Percentiles rank a stretch among this genome's conserved stretches.
Evolutionary conservation across 2,888 invertebrate species (phyloP).

Genomic region (Macaria liturata): DNA sequence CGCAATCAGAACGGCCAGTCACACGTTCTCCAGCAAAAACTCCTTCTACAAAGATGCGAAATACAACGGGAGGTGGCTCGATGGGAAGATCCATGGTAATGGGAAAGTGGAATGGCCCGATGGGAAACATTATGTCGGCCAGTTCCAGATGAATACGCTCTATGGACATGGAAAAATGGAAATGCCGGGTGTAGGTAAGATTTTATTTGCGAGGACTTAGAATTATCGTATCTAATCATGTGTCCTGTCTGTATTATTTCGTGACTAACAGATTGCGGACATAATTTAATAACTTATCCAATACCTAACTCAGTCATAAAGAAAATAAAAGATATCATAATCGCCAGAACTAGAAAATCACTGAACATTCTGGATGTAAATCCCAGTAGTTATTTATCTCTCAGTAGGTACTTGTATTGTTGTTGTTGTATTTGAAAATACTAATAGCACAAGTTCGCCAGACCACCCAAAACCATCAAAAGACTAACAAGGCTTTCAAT

Average conservation of each 20-base stretch:
- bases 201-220: conserved; percentile 13
- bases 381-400: too few relatives aligned
- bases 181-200: conserved; percentile 83
- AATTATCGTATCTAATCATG: too few relatives aligned
- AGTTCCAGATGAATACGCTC: conserved; percentile 89
- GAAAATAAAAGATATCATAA: too few relatives aligned
- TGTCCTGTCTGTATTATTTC: neutral
- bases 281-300: too few relatives aligned
- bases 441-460: too few relatives aligned
- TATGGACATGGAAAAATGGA: conserved; percentile 89
- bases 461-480: too few relatives aligned
- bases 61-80: conserved; percentile 92
- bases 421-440: too few relatives aligned
- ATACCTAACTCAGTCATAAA: too few relatives aligned
- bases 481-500: neutral
- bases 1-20: conserved; percentile 87
- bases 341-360: too few relatives aligned
- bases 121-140: conserved; percentile 91
- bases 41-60: conserved; percentile 89
- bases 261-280: too few relatives aligned
- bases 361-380: too few relatives aligned
- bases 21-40: conserved; percentile 87
- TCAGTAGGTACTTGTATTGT: too few relatives aligned
- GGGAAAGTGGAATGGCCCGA: conserved; percentile 93
- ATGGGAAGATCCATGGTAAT: conserved; percentile 92